A percentile compares a stretch with the other conserved stretches of the same genome.
Conservation (phyloP, 2,113 vertebrate species). For the Serilophus lunatus region DNA sequence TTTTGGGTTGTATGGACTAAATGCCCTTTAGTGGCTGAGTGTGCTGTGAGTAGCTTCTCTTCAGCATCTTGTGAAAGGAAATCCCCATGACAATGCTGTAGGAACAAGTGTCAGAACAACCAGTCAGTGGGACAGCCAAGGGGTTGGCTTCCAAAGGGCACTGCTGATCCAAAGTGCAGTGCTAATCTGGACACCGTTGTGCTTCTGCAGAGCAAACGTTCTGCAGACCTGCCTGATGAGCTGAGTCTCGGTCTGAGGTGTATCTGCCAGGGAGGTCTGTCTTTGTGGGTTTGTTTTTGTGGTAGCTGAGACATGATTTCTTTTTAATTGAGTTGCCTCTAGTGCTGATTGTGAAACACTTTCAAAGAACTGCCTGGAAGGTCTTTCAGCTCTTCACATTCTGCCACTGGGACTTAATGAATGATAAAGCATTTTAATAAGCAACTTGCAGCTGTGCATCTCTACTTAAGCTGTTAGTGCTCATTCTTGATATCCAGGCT, state of each 20-base stretch:
- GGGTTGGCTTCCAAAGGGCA: background rate
- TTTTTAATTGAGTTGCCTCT: background rate
- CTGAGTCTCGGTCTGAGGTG: background rate
- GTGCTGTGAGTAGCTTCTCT: background rate
- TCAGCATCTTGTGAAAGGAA: background rate
- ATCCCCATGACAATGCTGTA: background rate
- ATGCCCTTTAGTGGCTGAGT: rapidly evolving
- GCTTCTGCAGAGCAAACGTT: background rate
- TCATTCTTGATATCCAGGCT: constrained; percentile 17
- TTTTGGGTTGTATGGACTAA: background rate
- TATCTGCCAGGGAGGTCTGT: background rate
- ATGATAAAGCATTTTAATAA: constrained; percentile 56
- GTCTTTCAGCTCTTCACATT: background rate
- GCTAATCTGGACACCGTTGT: background rate
- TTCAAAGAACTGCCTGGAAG: background rate
- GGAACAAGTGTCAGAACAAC: background rate
- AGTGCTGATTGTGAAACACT: background rate
- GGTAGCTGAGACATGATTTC: background rate
- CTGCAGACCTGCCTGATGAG: background rate
- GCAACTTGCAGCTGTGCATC: constrained; percentile 25
- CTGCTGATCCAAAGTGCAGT: background rate
- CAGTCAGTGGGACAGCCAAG: background rate
- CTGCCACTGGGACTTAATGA: constrained; percentile 1
- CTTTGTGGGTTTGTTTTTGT: background rate
- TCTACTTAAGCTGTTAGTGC: background rate